These are phyloP conservation scores for Taxidea taxus DNA, from an alignment of 2,113 vertebrate genomes.

Conservation along the genomic window DNA sequence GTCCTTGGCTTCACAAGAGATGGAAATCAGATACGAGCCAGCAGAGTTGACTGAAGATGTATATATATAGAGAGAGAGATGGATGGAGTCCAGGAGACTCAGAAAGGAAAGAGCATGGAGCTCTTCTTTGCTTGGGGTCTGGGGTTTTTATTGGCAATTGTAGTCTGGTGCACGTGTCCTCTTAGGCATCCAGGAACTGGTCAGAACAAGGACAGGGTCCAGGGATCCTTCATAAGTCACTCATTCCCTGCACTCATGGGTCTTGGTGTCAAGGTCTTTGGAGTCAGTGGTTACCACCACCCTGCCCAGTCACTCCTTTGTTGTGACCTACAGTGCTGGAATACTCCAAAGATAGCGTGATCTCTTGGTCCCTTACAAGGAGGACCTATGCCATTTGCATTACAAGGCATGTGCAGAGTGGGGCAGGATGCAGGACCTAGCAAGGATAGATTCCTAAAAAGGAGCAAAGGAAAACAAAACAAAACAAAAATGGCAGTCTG, in stretches of 20 bases:
- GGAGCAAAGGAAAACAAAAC: background rate
- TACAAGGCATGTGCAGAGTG: background rate
- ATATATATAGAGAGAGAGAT: background rate
- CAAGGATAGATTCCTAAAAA: background rate
- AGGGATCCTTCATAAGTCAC: background rate
- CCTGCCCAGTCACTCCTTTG: background rate
- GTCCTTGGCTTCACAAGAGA: background rate
- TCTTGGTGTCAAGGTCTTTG: background rate
- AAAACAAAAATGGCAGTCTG: background rate
- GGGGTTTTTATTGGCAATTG: background rate
- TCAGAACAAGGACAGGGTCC: background rate
- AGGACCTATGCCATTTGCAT: background rate
- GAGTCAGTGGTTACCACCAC: background rate
- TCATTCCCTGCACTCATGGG: background rate
- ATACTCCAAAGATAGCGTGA: background rate
- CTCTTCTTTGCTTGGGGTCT: background rate
- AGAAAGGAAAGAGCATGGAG: background rate
- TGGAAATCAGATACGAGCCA: background rate
- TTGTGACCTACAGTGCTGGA: background rate
- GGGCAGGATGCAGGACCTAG: background rate
- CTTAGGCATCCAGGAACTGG: background rate
- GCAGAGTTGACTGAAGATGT: background rate
- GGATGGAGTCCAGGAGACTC: background rate
- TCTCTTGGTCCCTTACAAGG: background rate
- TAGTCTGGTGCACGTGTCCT: background rate